phyloP scores from a whole-genome alignment of 92 coral and sea anemone species.

The Siderastrea radians region DNA sequence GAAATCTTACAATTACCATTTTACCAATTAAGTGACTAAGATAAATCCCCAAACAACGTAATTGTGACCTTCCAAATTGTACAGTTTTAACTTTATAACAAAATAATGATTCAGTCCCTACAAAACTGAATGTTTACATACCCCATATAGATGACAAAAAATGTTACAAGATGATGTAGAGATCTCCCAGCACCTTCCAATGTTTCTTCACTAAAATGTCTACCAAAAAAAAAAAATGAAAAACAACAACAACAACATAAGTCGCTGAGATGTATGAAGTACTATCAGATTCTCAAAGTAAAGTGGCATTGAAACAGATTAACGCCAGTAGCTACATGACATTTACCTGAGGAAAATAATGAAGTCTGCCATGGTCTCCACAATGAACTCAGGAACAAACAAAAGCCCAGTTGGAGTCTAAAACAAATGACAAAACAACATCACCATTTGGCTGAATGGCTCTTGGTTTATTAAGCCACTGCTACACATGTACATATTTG shows the following conservation, averaged over 20 bases:
- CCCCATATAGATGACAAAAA: slow-evolving; percentile 97
- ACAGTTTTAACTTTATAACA: too few species aligned
- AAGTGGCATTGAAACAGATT: too few species aligned
- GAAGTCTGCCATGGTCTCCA: slow-evolving; percentile 95
- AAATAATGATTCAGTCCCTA: background rate
- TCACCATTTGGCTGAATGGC: background rate
- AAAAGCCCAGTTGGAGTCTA: slow-evolving; percentile 89
- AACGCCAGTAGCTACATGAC: background rate
- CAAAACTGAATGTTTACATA: slow-evolving; percentile 30
- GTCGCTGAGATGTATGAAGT: too few species aligned
- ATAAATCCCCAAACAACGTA: too few species aligned
- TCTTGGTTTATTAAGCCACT: too few species aligned
- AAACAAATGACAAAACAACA: background rate
- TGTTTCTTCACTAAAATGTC: slow-evolving; percentile 97
- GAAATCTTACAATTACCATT: too few species aligned
- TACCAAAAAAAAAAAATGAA: slow-evolving; percentile 9
- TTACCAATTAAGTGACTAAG: too few species aligned
- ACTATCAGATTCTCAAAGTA: too few species aligned
- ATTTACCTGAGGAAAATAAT: slow-evolving; percentile 90
- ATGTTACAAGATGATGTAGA: slow-evolving; percentile 86
- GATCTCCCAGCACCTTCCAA: slow-evolving; percentile 89
- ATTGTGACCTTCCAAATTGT: too few species aligned
- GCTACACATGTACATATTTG: too few species aligned
- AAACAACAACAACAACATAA: too few species aligned
- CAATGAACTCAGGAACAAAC: slow-evolving; percentile 93